Percentiles rank a stretch among this genome's conserved stretches.
Conservation (phyloP, 2,797 vertebrate genomes). For the Pseudochromis fuscus region DNA sequence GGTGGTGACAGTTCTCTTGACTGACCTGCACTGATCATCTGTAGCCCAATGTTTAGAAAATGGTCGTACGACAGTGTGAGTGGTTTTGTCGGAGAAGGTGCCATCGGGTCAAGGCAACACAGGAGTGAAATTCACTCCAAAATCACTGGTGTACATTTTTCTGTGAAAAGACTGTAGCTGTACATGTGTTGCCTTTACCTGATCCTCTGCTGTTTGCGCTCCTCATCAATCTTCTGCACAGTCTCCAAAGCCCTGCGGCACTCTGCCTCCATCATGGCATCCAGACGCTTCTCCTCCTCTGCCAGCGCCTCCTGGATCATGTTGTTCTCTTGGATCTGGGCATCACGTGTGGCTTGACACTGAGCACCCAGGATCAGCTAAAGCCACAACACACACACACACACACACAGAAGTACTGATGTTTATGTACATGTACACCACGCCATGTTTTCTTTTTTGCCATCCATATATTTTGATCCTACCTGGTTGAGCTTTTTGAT, state of each 20-base stretch:
- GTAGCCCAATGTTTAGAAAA: background rate
- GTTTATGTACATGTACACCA: background rate
- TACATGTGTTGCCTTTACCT: slow-evolving; percentile 73
- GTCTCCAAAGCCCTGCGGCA: slow-evolving; percentile 82
- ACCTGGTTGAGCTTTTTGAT: slow-evolving; percentile 89
- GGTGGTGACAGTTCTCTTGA: background rate
- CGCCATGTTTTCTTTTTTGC: background rate
- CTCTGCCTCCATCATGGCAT: slow-evolving; percentile 90
- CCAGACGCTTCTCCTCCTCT: slow-evolving; percentile 89
- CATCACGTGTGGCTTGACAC: slow-evolving; percentile 90
- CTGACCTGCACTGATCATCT: background rate
- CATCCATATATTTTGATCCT: background rate
- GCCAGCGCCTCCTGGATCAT: slow-evolving; percentile 83
- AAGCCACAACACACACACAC: background rate
- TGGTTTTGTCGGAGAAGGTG: background rate
- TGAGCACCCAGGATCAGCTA: slow-evolving; percentile 90
- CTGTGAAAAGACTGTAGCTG: too few relatives aligned
- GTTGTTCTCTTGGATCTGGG: slow-evolving; percentile 90
- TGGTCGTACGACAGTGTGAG: background rate
- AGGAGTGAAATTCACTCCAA: too few relatives aligned
- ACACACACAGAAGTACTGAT: background rate
- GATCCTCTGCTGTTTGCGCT: slow-evolving; percentile 83
- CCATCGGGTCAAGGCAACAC: background rate
- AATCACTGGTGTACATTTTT: too few relatives aligned
- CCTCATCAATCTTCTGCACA: slow-evolving; percentile 83